Evolutionary conservation across 2,113 vertebrate genomes (phyloP), one percentile per base, ranked within the genome.

Genomic region (Actenoides lindsayi): DNA sequence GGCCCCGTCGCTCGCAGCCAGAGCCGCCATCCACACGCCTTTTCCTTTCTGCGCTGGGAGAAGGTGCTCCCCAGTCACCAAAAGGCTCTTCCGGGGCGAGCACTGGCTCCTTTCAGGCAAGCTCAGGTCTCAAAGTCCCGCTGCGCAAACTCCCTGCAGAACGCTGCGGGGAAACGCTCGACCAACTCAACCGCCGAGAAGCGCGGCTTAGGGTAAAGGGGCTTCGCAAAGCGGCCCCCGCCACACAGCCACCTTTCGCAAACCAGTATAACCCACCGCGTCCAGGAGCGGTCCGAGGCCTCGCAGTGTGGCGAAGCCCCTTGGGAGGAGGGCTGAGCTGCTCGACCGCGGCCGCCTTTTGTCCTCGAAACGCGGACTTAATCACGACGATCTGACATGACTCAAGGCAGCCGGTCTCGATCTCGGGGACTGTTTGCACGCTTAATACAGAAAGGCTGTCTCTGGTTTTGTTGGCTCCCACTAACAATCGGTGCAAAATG

Each of bases 301-400:
- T 15, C 2, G 1, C 9, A 13, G n/a, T 20, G 16, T 5, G 25
- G 28, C 25, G 10, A 4, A n/a, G 42, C 3, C 39, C 25, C 16
- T 37, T 77, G 5, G 31, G 23, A 87, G 30, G 10, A 64, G 30
- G 21, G 24, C 30, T 65, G 33, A 46, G 37, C 73, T 0, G 1
- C 67, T 30, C 5, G 0, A 1, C 37, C 18, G 6, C 4, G 0
- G 41, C 90, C 0, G 3, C 37, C 78, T 90, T 94, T 65, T 90
- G 79, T 80, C 87, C 93, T 57, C 65, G 71, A 94, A 94, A 90
- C 56, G 10, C 35, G 83, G 79, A 59, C 17, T 96, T 87, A 80
- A 86, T 90, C 6, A 87, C 41, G 54, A 92, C 67, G 96, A 79
- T 33, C 75, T 80, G 75, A 93, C 67, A 44, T 13, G 0, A 50